Evolutionary conservation across 1,140 invertebrate genomes (phyloP).

Genomic region (Bombyx mori): DNA sequence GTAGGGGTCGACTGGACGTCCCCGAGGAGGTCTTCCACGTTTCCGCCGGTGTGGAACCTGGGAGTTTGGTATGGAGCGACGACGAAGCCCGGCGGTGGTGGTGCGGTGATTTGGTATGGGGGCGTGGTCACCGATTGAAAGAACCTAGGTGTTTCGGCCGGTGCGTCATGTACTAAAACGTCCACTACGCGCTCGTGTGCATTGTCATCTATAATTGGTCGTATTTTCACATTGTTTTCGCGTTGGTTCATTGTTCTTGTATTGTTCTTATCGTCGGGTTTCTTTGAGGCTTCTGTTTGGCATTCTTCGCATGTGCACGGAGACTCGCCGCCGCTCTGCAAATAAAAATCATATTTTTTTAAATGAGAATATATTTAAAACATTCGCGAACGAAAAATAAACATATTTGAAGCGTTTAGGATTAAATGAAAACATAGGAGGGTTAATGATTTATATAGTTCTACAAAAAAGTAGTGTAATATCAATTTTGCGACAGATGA

Average conservation of each 20-base stretch:
- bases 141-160: constrained; percentile 45
- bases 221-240: constrained; percentile 22
- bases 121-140: constrained; percentile 54
- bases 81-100: constrained; percentile 56
- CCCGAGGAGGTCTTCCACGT: constrained; percentile 60
- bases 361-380: not conserved
- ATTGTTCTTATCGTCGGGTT: constrained; percentile 16
- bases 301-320: constrained; percentile 62
- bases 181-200: constrained; percentile 47
- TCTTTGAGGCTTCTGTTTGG: constrained; percentile 32
- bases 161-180: constrained; percentile 54
- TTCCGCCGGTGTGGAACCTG: constrained; percentile 60
- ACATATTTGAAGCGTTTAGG: not conserved
- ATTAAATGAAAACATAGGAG: no score
- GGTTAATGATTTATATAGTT: no score
- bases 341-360: constrained; percentile 8
- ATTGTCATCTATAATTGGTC: constrained; percentile 29
- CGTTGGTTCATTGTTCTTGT: constrained; percentile 24
- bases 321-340: constrained; percentile 56
- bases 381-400: not conserved
- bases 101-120: constrained; percentile 41
- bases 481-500: no score
- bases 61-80: constrained; percentile 49
- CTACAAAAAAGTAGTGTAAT: no score
- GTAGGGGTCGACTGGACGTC: constrained; percentile 51